These are phyloP conservation scores for Reticulitermes lucifugus DNA, from an alignment of 2,888 invertebrate species.

Conservation along the genomic window DNA sequence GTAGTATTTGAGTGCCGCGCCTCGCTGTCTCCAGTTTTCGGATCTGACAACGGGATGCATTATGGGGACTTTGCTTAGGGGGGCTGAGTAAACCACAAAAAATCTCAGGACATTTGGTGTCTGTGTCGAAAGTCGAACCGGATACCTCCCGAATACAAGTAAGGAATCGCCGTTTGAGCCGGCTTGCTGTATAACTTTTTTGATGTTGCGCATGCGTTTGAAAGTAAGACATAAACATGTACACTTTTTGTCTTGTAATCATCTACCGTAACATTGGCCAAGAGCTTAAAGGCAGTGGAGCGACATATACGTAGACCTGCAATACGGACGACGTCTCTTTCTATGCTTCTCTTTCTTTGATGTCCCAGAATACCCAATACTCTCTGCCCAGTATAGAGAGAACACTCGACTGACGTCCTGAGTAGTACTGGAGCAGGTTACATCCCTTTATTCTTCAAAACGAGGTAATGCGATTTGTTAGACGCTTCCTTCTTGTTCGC, in stretches of 20 bases:
- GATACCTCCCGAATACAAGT: no score
- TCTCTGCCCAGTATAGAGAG: background rate
- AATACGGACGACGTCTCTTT: background rate
- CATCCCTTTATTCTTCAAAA: slow-evolving; percentile 6
- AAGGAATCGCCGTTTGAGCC: no score
- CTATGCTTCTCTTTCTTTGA: background rate
- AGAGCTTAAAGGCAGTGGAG: background rate
- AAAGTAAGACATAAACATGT: no score
- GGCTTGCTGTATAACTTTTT: no score
- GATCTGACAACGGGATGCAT: no score
- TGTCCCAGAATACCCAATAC: slow-evolving; percentile 6
- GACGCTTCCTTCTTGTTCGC: background rate
- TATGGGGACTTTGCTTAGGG: no score
- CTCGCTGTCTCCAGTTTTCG: no score
- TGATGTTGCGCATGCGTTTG: no score
- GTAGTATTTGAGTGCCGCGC: no score
- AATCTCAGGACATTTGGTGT: no score
- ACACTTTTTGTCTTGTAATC: background rate
- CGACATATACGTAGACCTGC: background rate
- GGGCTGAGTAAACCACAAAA: no score
- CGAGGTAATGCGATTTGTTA: slow-evolving; percentile 29
- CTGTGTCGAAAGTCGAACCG: no score
- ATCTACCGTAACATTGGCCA: background rate
- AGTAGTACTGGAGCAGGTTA: background rate
- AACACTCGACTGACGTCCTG: background rate